Conservation (phyloP, 53 echinoderm and acorn worm genomes). For the Glandiceps talaboti region DNA sequence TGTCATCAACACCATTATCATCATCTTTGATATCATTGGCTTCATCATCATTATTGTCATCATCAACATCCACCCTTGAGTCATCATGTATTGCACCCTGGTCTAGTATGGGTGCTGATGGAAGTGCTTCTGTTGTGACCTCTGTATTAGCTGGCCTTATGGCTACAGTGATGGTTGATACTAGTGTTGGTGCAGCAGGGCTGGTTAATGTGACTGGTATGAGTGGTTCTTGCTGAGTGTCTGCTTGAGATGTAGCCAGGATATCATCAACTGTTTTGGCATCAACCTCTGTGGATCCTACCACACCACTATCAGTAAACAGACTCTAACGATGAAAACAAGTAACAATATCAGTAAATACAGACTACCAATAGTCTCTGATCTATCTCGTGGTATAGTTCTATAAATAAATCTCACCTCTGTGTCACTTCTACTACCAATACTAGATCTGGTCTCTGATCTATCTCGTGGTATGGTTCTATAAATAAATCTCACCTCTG, state of each 20-base stretch:
- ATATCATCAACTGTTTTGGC: constrained; percentile 33
- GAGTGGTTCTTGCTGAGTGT: constrained; percentile 58
- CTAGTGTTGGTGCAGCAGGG: constrained; percentile 15
- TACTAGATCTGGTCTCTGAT: no score
- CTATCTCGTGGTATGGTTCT: no score
- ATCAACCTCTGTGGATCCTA: neutral
- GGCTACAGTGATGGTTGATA: neutral
- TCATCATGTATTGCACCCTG: neutral
- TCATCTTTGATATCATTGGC: neutral
- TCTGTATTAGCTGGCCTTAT: neutral
- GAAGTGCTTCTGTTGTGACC: neutral
- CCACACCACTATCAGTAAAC: neutral
- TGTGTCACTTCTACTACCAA: no score
- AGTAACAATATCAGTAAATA: no score
- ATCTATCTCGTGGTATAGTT: no score
- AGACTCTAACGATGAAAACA: neutral
- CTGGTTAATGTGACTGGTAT: constrained; percentile 28
- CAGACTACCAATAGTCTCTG: no score
- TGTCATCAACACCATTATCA: neutral
- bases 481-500: no score
- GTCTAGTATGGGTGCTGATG: neutral
- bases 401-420: no score
- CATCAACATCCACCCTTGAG: neutral
- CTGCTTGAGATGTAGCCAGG: constrained; percentile 43
- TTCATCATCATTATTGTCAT: constrained; percentile 4